Conservation (phyloP, 2,113 vertebrate genomes). For the Oncorhynchus nerka region DNA sequence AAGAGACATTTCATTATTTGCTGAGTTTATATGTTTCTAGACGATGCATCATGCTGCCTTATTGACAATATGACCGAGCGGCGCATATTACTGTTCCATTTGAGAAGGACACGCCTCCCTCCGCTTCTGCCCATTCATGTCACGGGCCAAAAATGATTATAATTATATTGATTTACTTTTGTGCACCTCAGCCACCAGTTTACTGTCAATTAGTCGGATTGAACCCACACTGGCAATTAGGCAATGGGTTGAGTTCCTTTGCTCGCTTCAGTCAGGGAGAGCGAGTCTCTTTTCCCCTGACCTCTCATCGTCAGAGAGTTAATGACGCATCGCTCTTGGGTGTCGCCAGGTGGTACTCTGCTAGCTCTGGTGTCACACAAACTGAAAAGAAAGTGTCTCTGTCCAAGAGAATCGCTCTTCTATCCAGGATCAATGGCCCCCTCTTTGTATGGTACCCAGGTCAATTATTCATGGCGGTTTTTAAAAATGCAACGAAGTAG, state of each 20-base stretch:
- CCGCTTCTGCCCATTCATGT: too few relatives aligned
- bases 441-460: slow-evolving; percentile 55
- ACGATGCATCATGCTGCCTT: too few relatives aligned
- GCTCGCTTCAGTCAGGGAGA: slow-evolving; percentile 56
- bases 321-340: slow-evolving; percentile 55
- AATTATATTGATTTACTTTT: slow-evolving; percentile 31
- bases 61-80: too few relatives aligned
- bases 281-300: slow-evolving; percentile 54
- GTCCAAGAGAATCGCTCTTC: slow-evolving; percentile 63
- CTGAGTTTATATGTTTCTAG: too few relatives aligned
- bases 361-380: slow-evolving; percentile 70
- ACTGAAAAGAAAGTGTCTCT: slow-evolving; percentile 81
- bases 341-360: slow-evolving; percentile 55
- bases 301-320: slow-evolving; percentile 27
- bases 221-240: slow-evolving; percentile 60
- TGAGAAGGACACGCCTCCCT: too few relatives aligned
- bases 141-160: too few relatives aligned
- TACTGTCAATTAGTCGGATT: slow-evolving; percentile 62
- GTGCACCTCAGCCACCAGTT: slow-evolving; percentile 37
- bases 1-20: too few relatives aligned
- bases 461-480: slow-evolving; percentile 70
- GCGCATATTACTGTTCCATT: too few relatives aligned
- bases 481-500: slow-evolving; percentile 74
- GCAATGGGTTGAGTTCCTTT: slow-evolving; percentile 54
- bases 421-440: slow-evolving; percentile 62